Evolutionary conservation across 2,113 vertebrate species (phyloP).

Genomic region (Rhagologus leucostigma): DNA sequence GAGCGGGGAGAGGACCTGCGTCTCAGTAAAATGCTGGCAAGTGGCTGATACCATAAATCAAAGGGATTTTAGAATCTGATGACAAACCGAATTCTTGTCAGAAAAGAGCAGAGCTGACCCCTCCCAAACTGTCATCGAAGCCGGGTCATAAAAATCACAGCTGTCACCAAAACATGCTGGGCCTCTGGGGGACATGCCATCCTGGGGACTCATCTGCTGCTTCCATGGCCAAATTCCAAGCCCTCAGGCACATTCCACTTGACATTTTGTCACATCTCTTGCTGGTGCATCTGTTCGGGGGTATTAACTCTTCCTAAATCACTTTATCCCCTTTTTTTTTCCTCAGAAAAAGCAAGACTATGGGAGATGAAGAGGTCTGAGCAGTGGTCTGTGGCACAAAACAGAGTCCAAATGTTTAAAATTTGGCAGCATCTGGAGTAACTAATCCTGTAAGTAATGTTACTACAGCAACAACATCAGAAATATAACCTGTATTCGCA

Average conservation of each 20-base stretch:
- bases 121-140: constrained; percentile 85
- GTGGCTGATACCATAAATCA: constrained; percentile 83
- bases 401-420: not conserved
- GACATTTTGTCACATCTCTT: constrained; percentile 86
- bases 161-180: constrained; percentile 81
- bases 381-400: not conserved
- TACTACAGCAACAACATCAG: not conserved
- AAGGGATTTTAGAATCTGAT: constrained; percentile 87
- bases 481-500: not conserved
- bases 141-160: constrained; percentile 88
- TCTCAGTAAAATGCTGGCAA: constrained; percentile 57
- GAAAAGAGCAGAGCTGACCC: constrained; percentile 76
- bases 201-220: constrained; percentile 78
- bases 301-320: constrained; percentile 78
- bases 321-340: constrained; percentile 58
- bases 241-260: constrained; percentile 76
- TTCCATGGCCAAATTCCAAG: constrained; percentile 79
- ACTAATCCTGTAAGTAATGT: not conserved
- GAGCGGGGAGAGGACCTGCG: not conserved
- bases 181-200: constrained; percentile 82
- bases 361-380: not conserved
- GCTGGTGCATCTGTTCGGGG: constrained; percentile 78
- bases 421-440: not conserved
- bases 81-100: constrained; percentile 86
- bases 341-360: constrained; percentile 28